A percentile compares a stretch with the other conserved stretches of the same genome.
phyloP scores from a whole-genome alignment of 2,113 vertebrate species.

The Erythrolamprus reginae region DNA sequence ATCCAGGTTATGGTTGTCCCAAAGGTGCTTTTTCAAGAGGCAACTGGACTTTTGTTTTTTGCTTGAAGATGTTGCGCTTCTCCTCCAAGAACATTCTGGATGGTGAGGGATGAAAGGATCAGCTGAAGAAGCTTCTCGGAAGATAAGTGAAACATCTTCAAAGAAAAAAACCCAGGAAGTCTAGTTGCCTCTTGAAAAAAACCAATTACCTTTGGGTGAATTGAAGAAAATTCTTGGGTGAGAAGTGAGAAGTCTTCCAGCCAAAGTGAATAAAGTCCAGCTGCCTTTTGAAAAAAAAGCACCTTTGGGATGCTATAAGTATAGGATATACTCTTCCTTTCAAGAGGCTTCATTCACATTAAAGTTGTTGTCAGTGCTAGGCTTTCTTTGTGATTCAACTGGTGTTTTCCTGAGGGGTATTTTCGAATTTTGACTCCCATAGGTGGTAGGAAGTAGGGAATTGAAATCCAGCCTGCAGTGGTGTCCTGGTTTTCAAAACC shows the following conservation, averaged over 20 bases:
- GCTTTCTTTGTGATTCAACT: neutral
- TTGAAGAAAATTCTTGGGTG: no score
- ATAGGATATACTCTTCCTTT: neutral
- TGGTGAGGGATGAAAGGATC: neutral
- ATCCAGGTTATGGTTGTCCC: neutral
- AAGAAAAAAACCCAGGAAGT: neutral
- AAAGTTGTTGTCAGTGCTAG: neutral
- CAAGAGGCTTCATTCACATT: neutral
- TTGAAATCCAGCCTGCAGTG: neutral
- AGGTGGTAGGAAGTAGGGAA: neutral
- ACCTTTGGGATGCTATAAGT: neutral
- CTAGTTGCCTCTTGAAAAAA: neutral
- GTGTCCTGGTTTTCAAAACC: neutral
- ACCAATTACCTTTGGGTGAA: no score
- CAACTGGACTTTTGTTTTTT: neutral
- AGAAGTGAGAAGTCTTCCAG: neutral
- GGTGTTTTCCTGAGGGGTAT: neutral
- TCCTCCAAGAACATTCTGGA: neutral
- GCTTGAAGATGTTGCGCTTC: neutral
- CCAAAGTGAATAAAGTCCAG: neutral
- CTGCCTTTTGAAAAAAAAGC: neutral
- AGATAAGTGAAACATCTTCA: neutral
- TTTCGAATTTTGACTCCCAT: neutral
- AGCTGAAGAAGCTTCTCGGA: neutral
- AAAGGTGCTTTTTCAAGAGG: neutral